Evolutionary conservation across 2,113 vertebrate genomes (phyloP), one percentile per base, ranked within the genome.

Genomic region (Platysternon megacephalum): DNA sequence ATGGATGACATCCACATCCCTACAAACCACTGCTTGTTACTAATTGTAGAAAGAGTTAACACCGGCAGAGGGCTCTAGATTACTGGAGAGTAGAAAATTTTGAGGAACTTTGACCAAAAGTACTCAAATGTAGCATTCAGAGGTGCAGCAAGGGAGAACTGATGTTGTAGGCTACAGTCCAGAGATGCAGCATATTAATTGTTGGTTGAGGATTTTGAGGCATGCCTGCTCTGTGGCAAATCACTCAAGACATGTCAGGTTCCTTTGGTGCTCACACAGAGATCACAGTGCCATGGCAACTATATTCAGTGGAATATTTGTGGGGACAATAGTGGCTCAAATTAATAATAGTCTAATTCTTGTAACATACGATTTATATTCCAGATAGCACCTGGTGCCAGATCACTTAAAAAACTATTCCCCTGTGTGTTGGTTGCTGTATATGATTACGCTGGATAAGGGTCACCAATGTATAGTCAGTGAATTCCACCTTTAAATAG

Each of bases 401-500:
- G 2, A 13, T 58, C 48, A 79, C 17, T 80, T 2, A 49, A 89
- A 68, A 6, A 87, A 22, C 6, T 81, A 2, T 42, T 91, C 4
- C 56, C 87, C 26, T 46, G 19, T 3, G 42, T 84, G 58, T 89
- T 74, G 65, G 44, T 24, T 79, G 55, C 42, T 49, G 5, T 12
- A 26, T 17, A n/a, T 72, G 68, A 72, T 68, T 58, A 28, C 16
- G 46, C 58, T 39, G 32, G 58, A 4, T n/a, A 84, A 91, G 17
- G 9, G 4, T 81, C 29, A 56, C 35, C 85, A 2, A 17, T 13
- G 0, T 53, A 6, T 51, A 91, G 88, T 8, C 2, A 21, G 35
- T 13, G 56, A 32, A 26, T 91, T 91, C 85, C 80, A 95, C 46
- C 28, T 93, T 89, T 86, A 82, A 89, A 82, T 8, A 61, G 44